Percentiles rank a stretch among this genome's conserved stretches.
Evolutionary conservation across 2,113 vertebrate genomes (phyloP).

Genomic region (Oxygymnocypris stewartii): DNA sequence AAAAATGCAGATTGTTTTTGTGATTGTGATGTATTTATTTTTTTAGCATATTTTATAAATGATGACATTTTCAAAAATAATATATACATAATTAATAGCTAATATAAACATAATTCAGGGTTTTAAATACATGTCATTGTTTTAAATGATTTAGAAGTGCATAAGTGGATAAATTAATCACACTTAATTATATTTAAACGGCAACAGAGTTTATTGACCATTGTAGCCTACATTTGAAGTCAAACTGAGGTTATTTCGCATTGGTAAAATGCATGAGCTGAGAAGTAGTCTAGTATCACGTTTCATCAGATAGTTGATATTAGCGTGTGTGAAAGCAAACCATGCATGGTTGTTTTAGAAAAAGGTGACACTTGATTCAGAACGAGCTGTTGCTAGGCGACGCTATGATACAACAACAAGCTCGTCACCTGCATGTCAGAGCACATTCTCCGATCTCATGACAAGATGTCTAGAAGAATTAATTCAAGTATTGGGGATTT

Average conservation of each 20-base stretch:
- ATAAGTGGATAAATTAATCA: not conserved
- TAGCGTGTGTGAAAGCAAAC: not conserved
- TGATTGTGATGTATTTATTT: not conserved
- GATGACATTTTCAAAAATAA: not conserved
- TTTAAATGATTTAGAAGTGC: not conserved
- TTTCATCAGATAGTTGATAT: not conserved
- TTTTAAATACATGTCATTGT: not conserved
- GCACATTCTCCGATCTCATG: not conserved
- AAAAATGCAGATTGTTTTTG: not conserved
- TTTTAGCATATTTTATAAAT: not conserved
- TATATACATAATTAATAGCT: not conserved
- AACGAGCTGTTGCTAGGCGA: not conserved
- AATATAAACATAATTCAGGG: not conserved
- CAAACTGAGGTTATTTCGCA: not conserved
- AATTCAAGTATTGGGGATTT: not conserved
- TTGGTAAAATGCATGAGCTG: not conserved
- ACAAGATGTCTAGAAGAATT: not conserved
- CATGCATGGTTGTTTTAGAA: not conserved
- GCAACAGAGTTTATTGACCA: not conserved
- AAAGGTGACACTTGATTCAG: not conserved
- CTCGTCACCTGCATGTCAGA: not conserved
- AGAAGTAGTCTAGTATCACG: not conserved
- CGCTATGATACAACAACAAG: not conserved
- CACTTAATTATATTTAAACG: too few species aligned
- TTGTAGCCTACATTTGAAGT: not conserved